A percentile compares a stretch with the other conserved stretches of the same genome.
Evolutionary conservation across 2,113 vertebrate species (phyloP).

Genomic region (Xiphorhynchus elegans): DNA sequence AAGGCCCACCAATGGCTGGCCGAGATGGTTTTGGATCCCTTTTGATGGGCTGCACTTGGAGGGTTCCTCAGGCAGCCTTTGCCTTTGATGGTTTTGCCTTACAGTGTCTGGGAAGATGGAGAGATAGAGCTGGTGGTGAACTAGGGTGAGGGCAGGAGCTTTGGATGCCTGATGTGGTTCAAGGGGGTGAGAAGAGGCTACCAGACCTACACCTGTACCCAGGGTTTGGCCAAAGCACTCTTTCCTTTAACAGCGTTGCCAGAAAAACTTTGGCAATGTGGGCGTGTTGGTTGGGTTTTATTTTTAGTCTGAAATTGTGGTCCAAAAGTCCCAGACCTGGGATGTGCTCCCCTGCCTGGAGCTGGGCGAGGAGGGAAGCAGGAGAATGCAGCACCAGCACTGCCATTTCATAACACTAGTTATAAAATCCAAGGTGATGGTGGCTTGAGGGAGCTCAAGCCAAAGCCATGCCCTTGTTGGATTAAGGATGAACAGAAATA

Average conservation of each 20-base stretch:
- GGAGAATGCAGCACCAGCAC: fast-evolving
- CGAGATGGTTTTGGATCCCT: neutral
- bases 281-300: neutral
- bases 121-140: neutral
- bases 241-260: neutral
- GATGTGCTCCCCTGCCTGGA: neutral
- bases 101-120: neutral
- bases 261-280: neutral
- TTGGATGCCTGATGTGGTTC: neutral
- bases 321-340: neutral
- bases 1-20: fast-evolving
- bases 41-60: fast-evolving
- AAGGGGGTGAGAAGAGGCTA: neutral
- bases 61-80: neutral
- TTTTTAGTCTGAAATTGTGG: neutral
- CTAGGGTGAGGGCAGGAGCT: neutral
- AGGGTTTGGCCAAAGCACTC: neutral
- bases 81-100: neutral
- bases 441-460: neutral
- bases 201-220: neutral
- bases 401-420: fast-evolving
- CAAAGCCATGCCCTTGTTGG: neutral
- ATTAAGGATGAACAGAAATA: neutral
- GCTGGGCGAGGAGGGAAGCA: neutral
- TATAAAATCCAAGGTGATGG: neutral